Evolutionary conservation across 2,797 vertebrate species (phyloP).

Genomic region (Garrulus glandarius): DNA sequence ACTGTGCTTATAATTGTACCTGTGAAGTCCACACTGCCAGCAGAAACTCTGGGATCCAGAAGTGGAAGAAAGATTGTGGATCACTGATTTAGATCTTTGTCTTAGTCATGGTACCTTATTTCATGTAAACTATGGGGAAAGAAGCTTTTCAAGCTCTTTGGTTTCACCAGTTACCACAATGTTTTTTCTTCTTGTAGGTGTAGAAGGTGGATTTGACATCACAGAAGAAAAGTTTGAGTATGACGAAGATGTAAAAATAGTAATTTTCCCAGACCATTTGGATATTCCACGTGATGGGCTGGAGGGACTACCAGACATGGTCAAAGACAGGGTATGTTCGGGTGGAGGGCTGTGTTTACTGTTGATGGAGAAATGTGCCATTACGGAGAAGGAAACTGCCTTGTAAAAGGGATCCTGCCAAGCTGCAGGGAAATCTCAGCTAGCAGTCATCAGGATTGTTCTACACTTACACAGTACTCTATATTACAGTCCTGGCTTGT

Average conservation of each 20-base stretch:
- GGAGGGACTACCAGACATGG: conserved; percentile 87
- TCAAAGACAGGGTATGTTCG: conserved; percentile 89
- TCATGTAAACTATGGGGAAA: not conserved
- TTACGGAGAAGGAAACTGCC: not conserved
- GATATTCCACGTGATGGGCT: conserved; percentile 91
- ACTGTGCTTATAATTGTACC: not conserved
- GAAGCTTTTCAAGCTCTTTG: not conserved
- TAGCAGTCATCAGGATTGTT: not conserved
- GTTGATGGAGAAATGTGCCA: not conserved
- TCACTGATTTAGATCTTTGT: not conserved
- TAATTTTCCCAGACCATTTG: conserved; percentile 92
- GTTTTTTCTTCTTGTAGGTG: conserved; percentile 71
- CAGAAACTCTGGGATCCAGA: not conserved
- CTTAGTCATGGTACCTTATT: not conserved
- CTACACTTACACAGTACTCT: not conserved
- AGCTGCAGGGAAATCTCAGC: not conserved
- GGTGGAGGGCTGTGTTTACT: not conserved
- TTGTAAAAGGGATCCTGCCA: not conserved
- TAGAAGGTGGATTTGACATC: conserved; percentile 97
- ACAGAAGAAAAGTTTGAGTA: conserved; percentile 88
- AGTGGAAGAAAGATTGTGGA: not conserved
- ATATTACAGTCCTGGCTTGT: not conserved
- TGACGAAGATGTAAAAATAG: conserved; percentile 92
- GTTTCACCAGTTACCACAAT: not conserved
- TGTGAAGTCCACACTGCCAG: not conserved